Conservation (phyloP, 2,113 vertebrate genomes). For the Toxotes chatareus region DNA sequence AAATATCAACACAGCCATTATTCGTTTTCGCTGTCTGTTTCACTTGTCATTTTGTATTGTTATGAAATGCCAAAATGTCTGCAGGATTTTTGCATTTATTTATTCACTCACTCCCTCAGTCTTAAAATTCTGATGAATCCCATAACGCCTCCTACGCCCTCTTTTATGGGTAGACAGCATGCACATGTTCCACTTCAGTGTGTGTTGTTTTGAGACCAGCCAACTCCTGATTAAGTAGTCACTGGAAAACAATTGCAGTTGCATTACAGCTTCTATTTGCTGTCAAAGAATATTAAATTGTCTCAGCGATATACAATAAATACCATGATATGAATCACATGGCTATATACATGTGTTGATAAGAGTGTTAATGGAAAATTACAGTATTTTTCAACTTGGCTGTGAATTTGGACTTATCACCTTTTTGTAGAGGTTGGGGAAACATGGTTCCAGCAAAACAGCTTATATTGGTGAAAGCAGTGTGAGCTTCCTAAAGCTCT, state of each 20-base stretch:
- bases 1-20: constrained; percentile 48
- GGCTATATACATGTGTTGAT: background rate
- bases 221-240: constrained; percentile 32
- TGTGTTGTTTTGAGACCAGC: constrained; percentile 43
- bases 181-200: constrained; percentile 33
- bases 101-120: constrained; percentile 39
- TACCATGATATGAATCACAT: background rate
- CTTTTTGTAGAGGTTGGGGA: background rate
- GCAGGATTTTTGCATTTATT: constrained; percentile 43
- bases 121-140: constrained; percentile 47
- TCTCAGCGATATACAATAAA: background rate
- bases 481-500: background rate
- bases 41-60: constrained; percentile 57
- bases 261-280: constrained; percentile 20
- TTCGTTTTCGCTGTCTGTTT: constrained; percentile 52
- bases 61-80: constrained; percentile 56
- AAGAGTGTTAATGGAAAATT: background rate
- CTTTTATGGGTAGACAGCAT: constrained; percentile 40
- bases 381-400: background rate
- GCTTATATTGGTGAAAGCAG: background rate
- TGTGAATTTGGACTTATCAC: background rate
- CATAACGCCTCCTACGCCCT: constrained; percentile 36
- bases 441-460: background rate
- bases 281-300: background rate
- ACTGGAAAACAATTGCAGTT: constrained; percentile 16